phyloP scores from a whole-genome alignment of 2,797 vertebrate species.

The Pseudomugil tenellus region DNA sequence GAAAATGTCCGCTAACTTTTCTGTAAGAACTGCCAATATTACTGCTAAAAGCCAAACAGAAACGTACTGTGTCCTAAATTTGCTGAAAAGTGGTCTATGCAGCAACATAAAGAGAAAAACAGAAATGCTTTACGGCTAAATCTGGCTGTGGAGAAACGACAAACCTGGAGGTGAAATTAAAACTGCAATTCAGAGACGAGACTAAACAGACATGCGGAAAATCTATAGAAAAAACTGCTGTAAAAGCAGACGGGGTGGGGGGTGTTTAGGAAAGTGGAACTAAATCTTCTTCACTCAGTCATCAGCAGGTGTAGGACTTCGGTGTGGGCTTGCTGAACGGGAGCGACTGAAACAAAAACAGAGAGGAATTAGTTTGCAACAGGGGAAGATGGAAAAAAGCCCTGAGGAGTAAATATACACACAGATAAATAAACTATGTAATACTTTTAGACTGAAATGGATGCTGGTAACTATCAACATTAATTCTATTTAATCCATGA shows the following conservation, averaged over 20 bases:
- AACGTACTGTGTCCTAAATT: slow-evolving; percentile 2
- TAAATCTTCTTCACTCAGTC: slow-evolving; percentile 73
- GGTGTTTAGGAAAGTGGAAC: slow-evolving; percentile 27
- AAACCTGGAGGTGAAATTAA: slow-evolving; percentile 35
- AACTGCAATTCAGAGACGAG: slow-evolving; percentile 24
- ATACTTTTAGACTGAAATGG: not conserved
- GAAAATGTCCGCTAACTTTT: not conserved
- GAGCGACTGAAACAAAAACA: slow-evolving; percentile 83
- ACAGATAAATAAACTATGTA: not conserved
- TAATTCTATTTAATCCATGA: not conserved
- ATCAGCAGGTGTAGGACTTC: slow-evolving; percentile 74
- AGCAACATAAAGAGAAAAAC: slow-evolving; percentile 33
- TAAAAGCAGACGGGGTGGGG: slow-evolving; percentile 54
- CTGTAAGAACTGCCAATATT: slow-evolving; percentile 24
- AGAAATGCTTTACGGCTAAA: slow-evolving; percentile 23
- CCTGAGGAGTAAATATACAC: not conserved
- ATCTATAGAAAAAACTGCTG: slow-evolving; percentile 37
- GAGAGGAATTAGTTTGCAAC: slow-evolving; percentile 50
- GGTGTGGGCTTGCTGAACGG: slow-evolving; percentile 78
- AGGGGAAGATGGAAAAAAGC: slow-evolving; percentile 43
- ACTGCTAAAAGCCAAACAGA: slow-evolving; percentile 56
- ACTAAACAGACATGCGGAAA: slow-evolving; percentile 30
- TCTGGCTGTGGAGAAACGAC: slow-evolving; percentile 28
- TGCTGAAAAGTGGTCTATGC: not conserved
- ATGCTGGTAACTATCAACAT: not conserved